Base-by-base conservation (phyloP, 2,113 vertebrate genomes). In the Collichthys lucidus region DNA sequence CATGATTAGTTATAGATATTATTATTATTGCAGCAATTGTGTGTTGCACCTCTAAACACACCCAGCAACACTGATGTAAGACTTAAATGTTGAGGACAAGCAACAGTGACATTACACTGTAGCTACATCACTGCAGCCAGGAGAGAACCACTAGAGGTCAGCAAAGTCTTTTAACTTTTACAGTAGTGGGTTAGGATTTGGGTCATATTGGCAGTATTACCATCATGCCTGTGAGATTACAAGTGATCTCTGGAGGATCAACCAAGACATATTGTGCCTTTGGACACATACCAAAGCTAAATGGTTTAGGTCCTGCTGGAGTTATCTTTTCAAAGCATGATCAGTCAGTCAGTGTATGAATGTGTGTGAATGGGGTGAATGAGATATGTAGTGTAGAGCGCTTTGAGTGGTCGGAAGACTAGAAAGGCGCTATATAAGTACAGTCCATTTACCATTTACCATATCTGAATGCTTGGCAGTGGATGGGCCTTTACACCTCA, bases 111-210 rank as follows among this genome's bases (percentile, higher is more conserved):
- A 0, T 19, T 8, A 20, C 5, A 4, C 3, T 20, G 5, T 22
- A 35, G 66, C 22, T 7, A 17, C 29, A 9, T 60, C 8, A 11
- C 9, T 49, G 24, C 46, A 29, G 46, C 47, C n/a, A 3, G 65
- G 16, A 12, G 9, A 67, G 40, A 29, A 66, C 72, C 46, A 74
- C 12, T 67, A 81, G 55, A 81, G 22, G 72, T 44, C 71, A 46
- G 31, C 22, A 40, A 24, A 40, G 20, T 35, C 4, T 65, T 20
- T 72, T 19, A 19, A 4, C 52, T 40, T n/a, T 24, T 40, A 35
- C 4, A 42, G 3, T 40, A 17, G 29, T 14, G 24, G 50, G 2
- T 3, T 35, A 35, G 31, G 6, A 7, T 35, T 35, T 7, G 31
- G 31, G 31, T 35, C 31, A 22, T 35, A 15, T 11, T 0, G 4